A percentile compares a stretch with the other conserved stretches of the same genome.
Conservation (phyloP, 2,888 invertebrate genomes). For the Chrysolina haemoptera region DNA sequence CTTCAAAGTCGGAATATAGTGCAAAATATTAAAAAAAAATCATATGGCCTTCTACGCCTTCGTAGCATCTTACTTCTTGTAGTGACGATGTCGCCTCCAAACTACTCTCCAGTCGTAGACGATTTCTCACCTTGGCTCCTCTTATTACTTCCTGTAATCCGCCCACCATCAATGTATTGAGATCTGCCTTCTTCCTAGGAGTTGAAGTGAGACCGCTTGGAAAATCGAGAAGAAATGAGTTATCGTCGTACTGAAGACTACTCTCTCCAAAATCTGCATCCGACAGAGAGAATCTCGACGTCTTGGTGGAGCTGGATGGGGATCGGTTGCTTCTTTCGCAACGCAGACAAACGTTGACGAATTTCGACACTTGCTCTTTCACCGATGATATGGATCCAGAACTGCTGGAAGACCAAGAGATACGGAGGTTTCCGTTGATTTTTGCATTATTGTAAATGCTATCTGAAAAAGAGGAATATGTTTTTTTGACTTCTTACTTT, state of each 20-base stretch:
- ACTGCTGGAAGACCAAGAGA: constrained; percentile 35
- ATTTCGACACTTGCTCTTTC: constrained; percentile 35
- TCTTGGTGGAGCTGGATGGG: background rate
- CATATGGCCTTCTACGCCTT: too few relatives aligned
- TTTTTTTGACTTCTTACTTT: background rate
- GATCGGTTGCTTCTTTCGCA: background rate
- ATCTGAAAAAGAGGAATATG: constrained; percentile 22
- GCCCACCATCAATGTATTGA: background rate
- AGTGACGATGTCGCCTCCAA: too few relatives aligned
- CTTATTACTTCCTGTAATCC: background rate
- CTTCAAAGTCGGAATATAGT: too few relatives aligned
- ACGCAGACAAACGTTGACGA: constrained; percentile 30
- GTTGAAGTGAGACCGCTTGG: constrained; percentile 1
- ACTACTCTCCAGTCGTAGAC: too few relatives aligned
- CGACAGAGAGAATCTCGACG: background rate
- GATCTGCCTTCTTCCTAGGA: background rate
- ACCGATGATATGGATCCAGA: constrained; percentile 29
- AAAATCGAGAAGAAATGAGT: constrained; percentile 8
- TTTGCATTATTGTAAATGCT: constrained; percentile 30
- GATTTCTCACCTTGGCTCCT: background rate
- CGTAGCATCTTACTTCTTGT: too few relatives aligned
- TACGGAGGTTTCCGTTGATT: constrained; percentile 1
- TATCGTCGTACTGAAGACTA: background rate
- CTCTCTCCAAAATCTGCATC: background rate
- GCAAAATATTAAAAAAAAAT: too few relatives aligned